Evolutionary conservation across 1,140 invertebrate genomes (phyloP).

Genomic region (Triops cancriformis): DNA sequence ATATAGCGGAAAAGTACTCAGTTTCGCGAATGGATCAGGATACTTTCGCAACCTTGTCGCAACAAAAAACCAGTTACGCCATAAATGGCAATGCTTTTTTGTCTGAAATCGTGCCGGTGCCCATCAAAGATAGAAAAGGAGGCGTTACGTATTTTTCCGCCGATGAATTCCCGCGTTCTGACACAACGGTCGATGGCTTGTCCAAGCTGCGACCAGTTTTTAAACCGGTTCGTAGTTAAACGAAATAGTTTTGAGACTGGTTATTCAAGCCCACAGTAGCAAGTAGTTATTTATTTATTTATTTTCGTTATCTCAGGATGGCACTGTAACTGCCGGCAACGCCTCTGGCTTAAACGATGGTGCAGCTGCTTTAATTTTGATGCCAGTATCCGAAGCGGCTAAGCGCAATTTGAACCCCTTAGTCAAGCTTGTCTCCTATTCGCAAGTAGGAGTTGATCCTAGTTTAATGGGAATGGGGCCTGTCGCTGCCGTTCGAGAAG

Average conservation of each 20-base stretch:
- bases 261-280: background rate
- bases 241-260: background rate
- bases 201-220: slow-evolving; percentile 56
- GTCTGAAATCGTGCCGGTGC: slow-evolving; percentile 59
- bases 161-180: slow-evolving; percentile 60
- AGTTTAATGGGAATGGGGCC: slow-evolving; percentile 67
- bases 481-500: slow-evolving; percentile 53
- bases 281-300: background rate
- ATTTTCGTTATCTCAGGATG: slow-evolving; percentile 41
- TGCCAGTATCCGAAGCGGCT: slow-evolving; percentile 48
- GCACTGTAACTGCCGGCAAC: slow-evolving; percentile 70
- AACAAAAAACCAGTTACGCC: slow-evolving; percentile 56
- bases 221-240: slow-evolving; percentile 43
- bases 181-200: slow-evolving; percentile 50
- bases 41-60: slow-evolving; percentile 59
- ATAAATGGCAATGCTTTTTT: slow-evolving; percentile 56
- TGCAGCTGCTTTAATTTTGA: slow-evolving; percentile 67
- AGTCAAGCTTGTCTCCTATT: slow-evolving; percentile 56
- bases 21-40: slow-evolving; percentile 69
- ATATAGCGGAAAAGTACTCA: slow-evolving; percentile 60
- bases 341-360: slow-evolving; percentile 78
- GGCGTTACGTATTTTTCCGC: slow-evolving; percentile 41
- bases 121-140: slow-evolving; percentile 44
- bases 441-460: slow-evolving; percentile 60
- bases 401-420: slow-evolving; percentile 46